Base-by-base conservation (phyloP, 2,113 vertebrate species). In the Cyanoramphus novaezelandiae region DNA sequence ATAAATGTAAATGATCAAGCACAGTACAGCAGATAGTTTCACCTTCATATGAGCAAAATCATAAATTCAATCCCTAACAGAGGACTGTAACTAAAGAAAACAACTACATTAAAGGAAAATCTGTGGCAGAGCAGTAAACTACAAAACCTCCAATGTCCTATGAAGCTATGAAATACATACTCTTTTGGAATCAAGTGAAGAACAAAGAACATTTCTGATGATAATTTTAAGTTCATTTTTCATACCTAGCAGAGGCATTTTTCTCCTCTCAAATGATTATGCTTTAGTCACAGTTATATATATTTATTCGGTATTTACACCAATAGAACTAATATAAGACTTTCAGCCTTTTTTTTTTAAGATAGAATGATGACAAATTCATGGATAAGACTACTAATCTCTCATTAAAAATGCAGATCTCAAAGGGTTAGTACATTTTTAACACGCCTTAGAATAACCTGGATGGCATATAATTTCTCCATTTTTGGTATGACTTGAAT, bases 331-430 rank as follows among this genome's bases (percentile, higher is more conserved):
- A 77, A 70, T 7, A 10, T 2, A 74, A 75, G 39, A 60, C 9
- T 72, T 71, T 70, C 47, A 78, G 57, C 49, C 28, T 79, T 50
- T 37, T 62, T 84, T 31, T 50, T 6, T 50, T 81, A 86, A 71
- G 72, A 88, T 2, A 84, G 43, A 81, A 84, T 35, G 23, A 83
- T 71, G 27, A 92, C 46, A 91, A 89, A 83, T 86, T 71, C 15
- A 94, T n/a, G 62, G 31, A 92, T 85, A 90, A 65, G 0, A 69
- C 33, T 95, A 63, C 44, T 94, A 76, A 76, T 79, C 17, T 65
- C 78, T 82, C 74, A 86, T 64, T 82, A 93, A 92, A 79, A 85
- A 92, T 90, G 44, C 57, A 88, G 72, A 90, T 89, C 44, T 85
- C 63, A 47, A 37, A 31, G 74, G 52, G 10, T 47, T 83, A 93